Evolutionary conservation across 2,888 invertebrate genomes (phyloP).

Genomic region (Sminthurides aquaticus): DNA sequence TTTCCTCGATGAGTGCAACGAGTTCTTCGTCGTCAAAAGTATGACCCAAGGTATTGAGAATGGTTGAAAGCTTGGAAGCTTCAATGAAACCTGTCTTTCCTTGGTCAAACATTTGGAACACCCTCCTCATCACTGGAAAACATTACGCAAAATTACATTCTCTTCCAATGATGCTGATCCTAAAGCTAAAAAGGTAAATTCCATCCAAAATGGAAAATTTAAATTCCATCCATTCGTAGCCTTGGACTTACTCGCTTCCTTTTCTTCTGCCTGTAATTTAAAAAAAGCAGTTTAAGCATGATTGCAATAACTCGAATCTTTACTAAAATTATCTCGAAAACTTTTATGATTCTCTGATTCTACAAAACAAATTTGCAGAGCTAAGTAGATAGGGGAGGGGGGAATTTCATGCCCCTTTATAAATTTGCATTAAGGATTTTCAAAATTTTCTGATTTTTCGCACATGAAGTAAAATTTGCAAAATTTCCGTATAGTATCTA

Average conservation of each 20-base stretch:
- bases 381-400: too few relatives aligned
- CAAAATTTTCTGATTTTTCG: too few relatives aligned
- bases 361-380: too few relatives aligned
- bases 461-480: too few relatives aligned
- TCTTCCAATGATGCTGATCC: not conserved
- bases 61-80: conserved; percentile 80
- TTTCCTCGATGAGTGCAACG: conserved; percentile 77
- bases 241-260: conserved; percentile 33
- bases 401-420: too few relatives aligned
- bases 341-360: not conserved
- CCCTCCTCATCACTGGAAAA: conserved; percentile 75
- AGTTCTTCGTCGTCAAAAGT: conserved; percentile 86
- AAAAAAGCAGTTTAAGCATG: conserved; percentile 10
- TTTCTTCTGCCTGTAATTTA: conserved; percentile 33
- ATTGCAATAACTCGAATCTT: not conserved
- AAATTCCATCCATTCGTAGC: not conserved
- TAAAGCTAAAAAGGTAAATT: conserved; percentile 6
- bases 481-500: too few relatives aligned
- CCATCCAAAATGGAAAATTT: not conserved
- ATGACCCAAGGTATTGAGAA: conserved; percentile 90
- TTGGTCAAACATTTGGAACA: conserved; percentile 95
- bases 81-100: conserved; percentile 87
- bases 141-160: too few relatives aligned
- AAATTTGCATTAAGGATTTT: too few relatives aligned
- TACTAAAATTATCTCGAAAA: not conserved